Conservation (phyloP, 1,140 invertebrate species). For the Leptoteleia sp. region DNA sequence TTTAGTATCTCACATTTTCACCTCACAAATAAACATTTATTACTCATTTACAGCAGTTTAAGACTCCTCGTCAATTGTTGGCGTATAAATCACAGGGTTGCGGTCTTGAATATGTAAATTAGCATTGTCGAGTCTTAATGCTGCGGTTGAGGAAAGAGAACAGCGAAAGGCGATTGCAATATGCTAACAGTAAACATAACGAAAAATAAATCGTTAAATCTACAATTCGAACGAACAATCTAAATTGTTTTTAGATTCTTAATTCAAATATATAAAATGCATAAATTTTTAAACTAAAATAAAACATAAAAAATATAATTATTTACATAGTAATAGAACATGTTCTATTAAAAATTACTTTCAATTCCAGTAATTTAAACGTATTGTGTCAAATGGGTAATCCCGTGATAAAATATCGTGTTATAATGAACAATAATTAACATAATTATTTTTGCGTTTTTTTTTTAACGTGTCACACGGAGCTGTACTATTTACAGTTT, state of each 20-base stretch:
- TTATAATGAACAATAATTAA: conserved; percentile 20
- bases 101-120: conserved; percentile 37
- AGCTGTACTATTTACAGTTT: conserved; percentile 30
- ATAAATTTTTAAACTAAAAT: too few species aligned
- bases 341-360: too few species aligned
- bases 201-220: conserved; percentile 17
- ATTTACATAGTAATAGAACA: too few species aligned
- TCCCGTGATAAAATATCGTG: conserved; percentile 9
- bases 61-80: conserved; percentile 20
- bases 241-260: too few species aligned
- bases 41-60: conserved; percentile 9
- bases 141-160: conserved; percentile 13
- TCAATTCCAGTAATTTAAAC: too few species aligned
- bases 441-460: conserved; percentile 35
- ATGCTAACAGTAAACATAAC: conserved; percentile 23
- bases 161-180: conserved; percentile 14
- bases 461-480: conserved; percentile 21
- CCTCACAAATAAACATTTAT: conserved; percentile 9
- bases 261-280: too few species aligned
- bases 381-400: too few species aligned
- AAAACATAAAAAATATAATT: too few species aligned
- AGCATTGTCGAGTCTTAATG: conserved; percentile 34
- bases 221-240: too few species aligned
- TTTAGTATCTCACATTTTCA: conserved; percentile 1
- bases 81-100: conserved; percentile 33